phyloP scores from a whole-genome alignment of 2,113 vertebrate genomes.

The Microtus richardsoni region DNA sequence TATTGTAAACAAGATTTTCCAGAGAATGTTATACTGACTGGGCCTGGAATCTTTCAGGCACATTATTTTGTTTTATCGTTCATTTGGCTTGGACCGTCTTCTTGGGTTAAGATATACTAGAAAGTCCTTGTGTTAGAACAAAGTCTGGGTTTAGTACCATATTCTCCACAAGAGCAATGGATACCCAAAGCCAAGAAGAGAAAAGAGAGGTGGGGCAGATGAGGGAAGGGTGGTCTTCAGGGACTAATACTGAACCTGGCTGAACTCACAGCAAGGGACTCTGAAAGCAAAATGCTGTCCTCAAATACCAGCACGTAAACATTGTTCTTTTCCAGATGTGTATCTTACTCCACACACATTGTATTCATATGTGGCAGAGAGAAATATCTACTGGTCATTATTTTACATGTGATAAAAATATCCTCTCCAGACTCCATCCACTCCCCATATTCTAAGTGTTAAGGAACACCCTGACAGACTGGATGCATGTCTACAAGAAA shows the following conservation, averaged over 20 bases:
- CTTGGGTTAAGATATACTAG: constrained; percentile 29
- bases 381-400: neutral
- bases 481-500: constrained; percentile 9
- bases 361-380: neutral
- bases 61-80: neutral
- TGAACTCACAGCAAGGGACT: neutral
- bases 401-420: constrained; percentile 11
- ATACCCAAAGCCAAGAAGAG: neutral
- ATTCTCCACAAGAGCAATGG: neutral
- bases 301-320: neutral
- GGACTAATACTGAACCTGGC: neutral
- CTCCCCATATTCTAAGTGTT: constrained; percentile 3
- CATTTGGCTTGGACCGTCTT: neutral
- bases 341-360: neutral
- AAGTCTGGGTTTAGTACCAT: constrained; percentile 18
- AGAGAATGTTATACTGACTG: neutral
- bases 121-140: constrained; percentile 37
- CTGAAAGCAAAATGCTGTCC: neutral
- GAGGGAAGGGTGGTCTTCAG: neutral
- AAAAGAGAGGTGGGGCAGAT: neutral
- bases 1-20: neutral
- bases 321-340: neutral
- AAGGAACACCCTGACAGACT: constrained; percentile 33
- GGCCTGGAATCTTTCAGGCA: neutral
- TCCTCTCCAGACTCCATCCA: neutral